These are phyloP conservation scores for Trichogramma evanescens DNA, from an alignment of 2,888 invertebrate species.

Conservation along the genomic window DNA sequence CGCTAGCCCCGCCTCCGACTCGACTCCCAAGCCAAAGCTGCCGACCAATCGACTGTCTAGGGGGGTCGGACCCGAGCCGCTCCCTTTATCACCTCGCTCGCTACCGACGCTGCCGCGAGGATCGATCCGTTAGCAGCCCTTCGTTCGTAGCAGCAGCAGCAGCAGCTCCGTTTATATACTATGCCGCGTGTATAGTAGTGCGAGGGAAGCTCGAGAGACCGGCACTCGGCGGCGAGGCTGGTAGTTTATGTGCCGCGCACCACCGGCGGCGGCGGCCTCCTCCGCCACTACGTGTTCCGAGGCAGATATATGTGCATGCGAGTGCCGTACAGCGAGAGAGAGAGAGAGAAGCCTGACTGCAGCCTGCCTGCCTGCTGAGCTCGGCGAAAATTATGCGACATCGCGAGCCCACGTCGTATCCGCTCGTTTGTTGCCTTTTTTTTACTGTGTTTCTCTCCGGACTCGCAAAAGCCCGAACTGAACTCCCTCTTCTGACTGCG, in stretches of 20 bases:
- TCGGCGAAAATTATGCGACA: constrained; percentile 36
- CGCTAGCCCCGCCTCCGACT: neutral
- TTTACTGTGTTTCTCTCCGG: neutral
- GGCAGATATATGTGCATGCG: neutral
- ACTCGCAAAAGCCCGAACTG: too few relatives aligned
- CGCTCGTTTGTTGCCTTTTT: constrained; percentile 2
- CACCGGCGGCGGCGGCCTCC: too few relatives aligned
- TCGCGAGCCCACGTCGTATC: constrained; percentile 17
- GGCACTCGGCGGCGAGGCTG: neutral
- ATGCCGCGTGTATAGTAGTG: neutral
- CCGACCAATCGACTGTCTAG: constrained; percentile 10
- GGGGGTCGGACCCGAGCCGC: neutral
- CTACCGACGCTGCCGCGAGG: constrained; percentile 6
- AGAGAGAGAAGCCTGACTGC: neutral
- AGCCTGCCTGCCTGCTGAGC: constrained; percentile 14
- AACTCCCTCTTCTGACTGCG: too few relatives aligned
- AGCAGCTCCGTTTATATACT: neutral
- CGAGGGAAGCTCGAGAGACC: neutral
- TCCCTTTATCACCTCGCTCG: constrained; percentile 5
- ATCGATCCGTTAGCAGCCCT: constrained; percentile 13
- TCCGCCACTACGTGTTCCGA: too few relatives aligned
- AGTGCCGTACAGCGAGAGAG: neutral
- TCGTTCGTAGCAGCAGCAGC: neutral
- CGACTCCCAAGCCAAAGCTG: neutral
- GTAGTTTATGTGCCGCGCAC: constrained; percentile 3